phyloP scores from a whole-genome alignment of 2,113 vertebrate genomes.

The Caloenas nicobarica region DNA sequence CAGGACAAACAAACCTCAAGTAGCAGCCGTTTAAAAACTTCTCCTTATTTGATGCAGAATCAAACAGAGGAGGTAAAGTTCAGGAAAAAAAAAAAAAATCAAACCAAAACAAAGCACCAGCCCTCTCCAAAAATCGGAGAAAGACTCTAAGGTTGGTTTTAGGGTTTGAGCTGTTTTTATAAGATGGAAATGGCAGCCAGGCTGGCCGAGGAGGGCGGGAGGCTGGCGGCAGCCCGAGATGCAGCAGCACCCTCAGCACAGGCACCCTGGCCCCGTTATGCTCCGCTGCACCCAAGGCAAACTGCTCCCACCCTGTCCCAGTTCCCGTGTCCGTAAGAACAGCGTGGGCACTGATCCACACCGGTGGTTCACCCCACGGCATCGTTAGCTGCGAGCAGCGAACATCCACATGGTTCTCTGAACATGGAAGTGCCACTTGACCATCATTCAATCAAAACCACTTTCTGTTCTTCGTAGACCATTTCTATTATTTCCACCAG shows the following conservation, averaged over 20 bases:
- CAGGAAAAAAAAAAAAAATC: not conserved
- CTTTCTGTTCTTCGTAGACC: not conserved
- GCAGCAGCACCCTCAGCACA: not conserved
- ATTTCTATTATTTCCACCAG: not conserved
- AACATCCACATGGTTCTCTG: not conserved
- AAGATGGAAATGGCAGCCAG: not conserved
- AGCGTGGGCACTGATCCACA: not conserved
- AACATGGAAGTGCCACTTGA: accelerated
- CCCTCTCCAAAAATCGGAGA: not conserved
- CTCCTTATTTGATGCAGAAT: not conserved
- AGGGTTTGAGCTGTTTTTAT: not conserved
- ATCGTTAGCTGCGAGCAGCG: not conserved
- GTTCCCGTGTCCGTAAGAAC: accelerated
- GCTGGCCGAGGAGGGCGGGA: not conserved
- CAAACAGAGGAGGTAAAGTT: not conserved
- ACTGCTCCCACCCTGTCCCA: not conserved
- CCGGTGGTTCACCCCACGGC: accelerated
- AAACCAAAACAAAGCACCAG: not conserved
- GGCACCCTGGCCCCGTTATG: not conserved
- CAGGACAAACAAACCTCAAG: conserved; percentile 23
- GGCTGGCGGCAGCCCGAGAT: accelerated
- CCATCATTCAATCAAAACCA: not conserved
- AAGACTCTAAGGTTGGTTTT: not conserved
- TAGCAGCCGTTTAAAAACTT: not conserved
- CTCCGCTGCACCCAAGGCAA: not conserved